Percentiles rank a stretch among this genome's conserved stretches.
phyloP scores from a whole-genome alignment of 92 coral and sea anemone genomes.

The Porites divaricata region DNA sequence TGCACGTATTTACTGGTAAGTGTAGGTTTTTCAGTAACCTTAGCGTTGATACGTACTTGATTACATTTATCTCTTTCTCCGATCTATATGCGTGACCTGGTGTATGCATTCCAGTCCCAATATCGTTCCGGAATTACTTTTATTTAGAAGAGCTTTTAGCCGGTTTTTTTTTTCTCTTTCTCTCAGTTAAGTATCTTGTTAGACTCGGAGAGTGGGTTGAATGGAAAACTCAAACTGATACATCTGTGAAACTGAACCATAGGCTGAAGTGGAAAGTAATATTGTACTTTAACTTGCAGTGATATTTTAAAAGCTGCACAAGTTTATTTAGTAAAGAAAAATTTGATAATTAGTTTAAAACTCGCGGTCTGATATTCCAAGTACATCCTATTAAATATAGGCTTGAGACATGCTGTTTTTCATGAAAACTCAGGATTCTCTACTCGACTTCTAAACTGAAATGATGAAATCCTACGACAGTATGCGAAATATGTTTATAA shows the following conservation, averaged over 20 bases:
- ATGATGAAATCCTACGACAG: too few species aligned
- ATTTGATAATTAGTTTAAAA: not conserved
- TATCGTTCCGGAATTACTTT: not conserved
- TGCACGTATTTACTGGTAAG: conserved; percentile 77
- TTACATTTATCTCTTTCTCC: not conserved
- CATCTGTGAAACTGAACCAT: not conserved
- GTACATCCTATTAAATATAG: not conserved
- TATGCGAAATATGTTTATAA: too few species aligned
- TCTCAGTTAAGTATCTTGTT: not conserved
- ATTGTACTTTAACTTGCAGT: not conserved
- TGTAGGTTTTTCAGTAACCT: not conserved
- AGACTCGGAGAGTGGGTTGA: conserved; percentile 6
- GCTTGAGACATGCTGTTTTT: not conserved
- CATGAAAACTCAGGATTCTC: not conserved
- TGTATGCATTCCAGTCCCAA: not conserved
- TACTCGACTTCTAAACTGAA: too few species aligned
- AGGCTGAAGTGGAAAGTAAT: not conserved
- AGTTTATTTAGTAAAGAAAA: conserved; percentile 21
- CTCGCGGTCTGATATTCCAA: conserved; percentile 4
- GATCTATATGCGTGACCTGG: not conserved
- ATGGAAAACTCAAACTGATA: conserved; percentile 1
- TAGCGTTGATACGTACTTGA: not conserved
- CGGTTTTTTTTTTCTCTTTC: not conserved
- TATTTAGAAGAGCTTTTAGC: not conserved
- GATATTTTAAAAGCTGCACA: conserved; percentile 15